Conservation (phyloP, 2,888 invertebrate species). For the Schrankia costaestrigalis region DNA sequence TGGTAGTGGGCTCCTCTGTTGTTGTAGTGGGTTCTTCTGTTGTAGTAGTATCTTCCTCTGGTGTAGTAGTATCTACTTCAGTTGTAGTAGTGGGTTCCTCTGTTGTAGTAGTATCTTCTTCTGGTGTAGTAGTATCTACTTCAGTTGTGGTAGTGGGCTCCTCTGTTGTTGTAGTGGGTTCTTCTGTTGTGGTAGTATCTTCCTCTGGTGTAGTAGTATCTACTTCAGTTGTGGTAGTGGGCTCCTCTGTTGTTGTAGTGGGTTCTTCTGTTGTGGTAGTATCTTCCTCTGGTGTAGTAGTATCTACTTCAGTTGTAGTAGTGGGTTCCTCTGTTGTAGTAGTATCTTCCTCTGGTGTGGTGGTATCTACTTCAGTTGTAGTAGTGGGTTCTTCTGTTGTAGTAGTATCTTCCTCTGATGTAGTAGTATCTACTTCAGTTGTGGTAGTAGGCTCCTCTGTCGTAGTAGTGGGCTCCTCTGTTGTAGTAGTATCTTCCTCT, state of each 20-base stretch:
- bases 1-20: conserved; percentile 1
- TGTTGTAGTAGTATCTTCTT: too few species aligned
- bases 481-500: neutral
- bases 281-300: neutral
- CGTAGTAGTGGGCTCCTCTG: neutral
- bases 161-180: conserved; percentile 1
- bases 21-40: conserved; percentile 3
- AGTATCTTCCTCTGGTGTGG: too few species aligned
- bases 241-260: neutral
- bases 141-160: neutral
- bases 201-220: conserved; percentile 1
- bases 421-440: neutral
- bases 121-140: too few species aligned
- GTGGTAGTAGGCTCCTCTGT: neutral
- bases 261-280: conserved; percentile 5
- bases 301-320: neutral
- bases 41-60: conserved; percentile 1
- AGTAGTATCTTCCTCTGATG: neutral
- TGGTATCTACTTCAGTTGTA: too few species aligned
- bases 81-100: neutral
- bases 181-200: conserved; percentile 1
- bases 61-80: neutral
- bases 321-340: neutral
- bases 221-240: conserved; percentile 3
- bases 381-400: conserved; percentile 4